Conservation (phyloP, 2,113 vertebrate species). For the Aegithalos caudatus region DNA sequence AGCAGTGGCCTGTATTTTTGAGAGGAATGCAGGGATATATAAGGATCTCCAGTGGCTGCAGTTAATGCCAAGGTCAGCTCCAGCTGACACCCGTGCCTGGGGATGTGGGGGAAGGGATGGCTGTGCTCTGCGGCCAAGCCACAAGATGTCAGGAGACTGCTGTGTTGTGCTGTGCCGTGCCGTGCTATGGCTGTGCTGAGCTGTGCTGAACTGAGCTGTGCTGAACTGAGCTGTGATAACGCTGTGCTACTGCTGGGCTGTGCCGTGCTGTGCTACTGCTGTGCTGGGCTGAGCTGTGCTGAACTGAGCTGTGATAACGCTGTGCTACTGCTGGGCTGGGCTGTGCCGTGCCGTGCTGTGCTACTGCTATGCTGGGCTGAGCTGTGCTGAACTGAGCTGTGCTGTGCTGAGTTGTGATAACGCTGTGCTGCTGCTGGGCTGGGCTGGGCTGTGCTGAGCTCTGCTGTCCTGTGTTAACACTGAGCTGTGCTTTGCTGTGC, state of each 20-base stretch:
- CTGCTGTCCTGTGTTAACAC: no score
- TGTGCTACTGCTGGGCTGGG: neutral
- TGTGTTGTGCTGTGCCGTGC: neutral
- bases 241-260: neutral
- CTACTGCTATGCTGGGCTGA: neutral
- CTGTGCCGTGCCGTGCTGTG: neutral
- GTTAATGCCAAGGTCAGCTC: slow-evolving; percentile 37
- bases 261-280: no score
- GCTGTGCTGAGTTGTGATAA: no score
- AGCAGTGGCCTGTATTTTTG: neutral
- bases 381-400: neutral
- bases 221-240: neutral
- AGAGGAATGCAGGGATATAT: neutral
- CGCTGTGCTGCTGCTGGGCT: neutral
- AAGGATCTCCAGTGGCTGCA: neutral
- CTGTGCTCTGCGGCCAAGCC: slow-evolving; percentile 26
- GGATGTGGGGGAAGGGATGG: slow-evolving; percentile 12
- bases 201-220: neutral
- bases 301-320: neutral
- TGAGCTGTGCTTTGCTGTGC: neutral
- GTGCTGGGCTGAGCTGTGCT: no score
- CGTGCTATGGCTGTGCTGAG: neutral
- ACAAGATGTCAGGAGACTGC: slow-evolving; percentile 63
- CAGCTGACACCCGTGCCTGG: neutral
- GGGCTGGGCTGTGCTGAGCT: neutral